Conservation (phyloP, 2,797 vertebrate genomes). For the Chaetophractus vellerosus region DNA sequence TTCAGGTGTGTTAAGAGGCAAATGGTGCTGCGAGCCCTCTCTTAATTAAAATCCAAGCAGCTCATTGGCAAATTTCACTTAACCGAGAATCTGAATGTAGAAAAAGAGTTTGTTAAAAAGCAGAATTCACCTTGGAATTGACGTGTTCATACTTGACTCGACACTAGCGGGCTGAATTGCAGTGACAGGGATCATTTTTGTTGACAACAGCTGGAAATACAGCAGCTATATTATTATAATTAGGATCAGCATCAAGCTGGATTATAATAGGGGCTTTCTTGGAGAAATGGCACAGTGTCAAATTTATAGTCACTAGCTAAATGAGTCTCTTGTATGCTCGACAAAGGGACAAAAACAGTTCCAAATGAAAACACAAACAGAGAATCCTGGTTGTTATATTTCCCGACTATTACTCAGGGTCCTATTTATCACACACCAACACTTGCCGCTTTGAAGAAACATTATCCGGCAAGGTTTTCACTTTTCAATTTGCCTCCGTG, state of each 20-base stretch:
- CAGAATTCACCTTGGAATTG: constrained; percentile 77
- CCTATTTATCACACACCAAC: constrained; percentile 85
- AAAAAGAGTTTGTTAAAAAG: constrained; percentile 73
- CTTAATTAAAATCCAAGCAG: constrained; percentile 84
- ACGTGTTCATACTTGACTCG: constrained; percentile 62
- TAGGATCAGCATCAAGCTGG: constrained; percentile 87
- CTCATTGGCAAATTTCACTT: constrained; percentile 71
- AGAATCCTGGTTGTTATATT: constrained; percentile 84
- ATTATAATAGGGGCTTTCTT: constrained; percentile 89
- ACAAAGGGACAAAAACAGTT: constrained; percentile 87
- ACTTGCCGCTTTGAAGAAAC: constrained; percentile 82
- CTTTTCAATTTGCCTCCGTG: constrained; percentile 77
- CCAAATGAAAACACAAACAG: constrained; percentile 87
- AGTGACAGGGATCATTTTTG: constrained; percentile 82
- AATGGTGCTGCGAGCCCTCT: constrained; percentile 65
- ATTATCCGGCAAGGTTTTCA: constrained; percentile 80
- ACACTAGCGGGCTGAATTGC: constrained; percentile 74
- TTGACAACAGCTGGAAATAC: constrained; percentile 87
- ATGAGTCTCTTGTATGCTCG: constrained; percentile 88
- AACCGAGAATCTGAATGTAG: constrained; percentile 56
- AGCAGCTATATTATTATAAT: constrained; percentile 89
- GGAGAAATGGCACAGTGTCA: constrained; percentile 88
- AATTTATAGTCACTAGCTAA: constrained; percentile 88
- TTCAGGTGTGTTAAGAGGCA: constrained; percentile 78
- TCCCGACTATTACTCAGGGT: constrained; percentile 80